These are phyloP conservation scores for Acropternis orthonyx DNA, from an alignment of 2,797 vertebrate genomes.

Conservation along the genomic window DNA sequence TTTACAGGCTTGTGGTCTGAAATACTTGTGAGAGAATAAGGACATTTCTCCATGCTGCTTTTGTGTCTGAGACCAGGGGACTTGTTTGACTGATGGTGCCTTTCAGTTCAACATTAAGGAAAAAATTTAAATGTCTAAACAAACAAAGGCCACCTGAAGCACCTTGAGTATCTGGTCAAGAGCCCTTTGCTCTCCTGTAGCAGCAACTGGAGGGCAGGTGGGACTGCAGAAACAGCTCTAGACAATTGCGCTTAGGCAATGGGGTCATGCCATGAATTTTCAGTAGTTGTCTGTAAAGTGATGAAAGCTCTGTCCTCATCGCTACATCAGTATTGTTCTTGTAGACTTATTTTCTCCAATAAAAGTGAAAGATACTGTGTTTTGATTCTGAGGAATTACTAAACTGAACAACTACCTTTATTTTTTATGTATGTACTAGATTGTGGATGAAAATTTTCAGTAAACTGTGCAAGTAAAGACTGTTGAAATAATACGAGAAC, in stretches of 20 bases:
- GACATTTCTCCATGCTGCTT: background rate
- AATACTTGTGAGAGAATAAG: background rate
- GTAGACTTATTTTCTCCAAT: background rate
- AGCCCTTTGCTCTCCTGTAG: background rate
- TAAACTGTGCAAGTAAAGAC: background rate
- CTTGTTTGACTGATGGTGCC: background rate
- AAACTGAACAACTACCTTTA: background rate
- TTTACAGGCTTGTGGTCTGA: background rate
- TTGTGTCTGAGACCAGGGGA: background rate
- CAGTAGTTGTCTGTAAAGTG: background rate
- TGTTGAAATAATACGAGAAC: background rate
- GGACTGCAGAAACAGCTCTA: background rate
- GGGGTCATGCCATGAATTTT: background rate
- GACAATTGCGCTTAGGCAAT: background rate
- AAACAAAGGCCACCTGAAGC: background rate
- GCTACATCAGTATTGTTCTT: background rate
- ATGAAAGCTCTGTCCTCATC: background rate
- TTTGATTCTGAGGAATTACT: background rate
- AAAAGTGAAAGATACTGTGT: background rate
- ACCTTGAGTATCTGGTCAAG: background rate
- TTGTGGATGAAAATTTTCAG: background rate
- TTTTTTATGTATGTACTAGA: background rate
- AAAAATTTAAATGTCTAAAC: background rate
- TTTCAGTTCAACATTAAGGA: background rate
- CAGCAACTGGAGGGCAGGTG: background rate